Evolutionary conservation across 2,888 invertebrate species (phyloP).

Genomic region (Lissonota sp.): DNA sequence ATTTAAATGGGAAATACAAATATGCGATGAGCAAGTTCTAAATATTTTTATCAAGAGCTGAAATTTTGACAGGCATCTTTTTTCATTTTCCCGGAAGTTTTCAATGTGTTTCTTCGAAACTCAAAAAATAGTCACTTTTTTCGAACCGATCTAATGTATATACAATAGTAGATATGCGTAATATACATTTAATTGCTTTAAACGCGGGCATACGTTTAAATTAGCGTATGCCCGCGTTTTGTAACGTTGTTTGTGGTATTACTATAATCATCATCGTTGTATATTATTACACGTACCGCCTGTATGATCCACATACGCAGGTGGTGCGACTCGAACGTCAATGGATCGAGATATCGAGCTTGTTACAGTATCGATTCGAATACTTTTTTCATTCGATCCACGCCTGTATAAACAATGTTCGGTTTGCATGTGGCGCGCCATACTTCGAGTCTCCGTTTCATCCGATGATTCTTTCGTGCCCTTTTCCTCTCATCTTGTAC

Average conservation of each 20-base stretch:
- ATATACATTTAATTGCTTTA: background rate
- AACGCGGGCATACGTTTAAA: background rate
- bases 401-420: background rate
- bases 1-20: too few relatives aligned
- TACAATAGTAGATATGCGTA: background rate
- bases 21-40: too few relatives aligned
- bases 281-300: too few relatives aligned
- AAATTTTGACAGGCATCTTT: too few relatives aligned
- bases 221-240: conserved; percentile 8
- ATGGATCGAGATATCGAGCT: conserved; percentile 34
- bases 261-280: background rate
- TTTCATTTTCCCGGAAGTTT: too few relatives aligned
- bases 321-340: conserved; percentile 6
- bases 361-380: conserved; percentile 1
- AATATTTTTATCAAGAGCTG: too few relatives aligned
- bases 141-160: too few relatives aligned
- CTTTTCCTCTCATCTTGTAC: background rate
- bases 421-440: background rate
- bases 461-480: conserved; percentile 11
- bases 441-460: conserved; percentile 3
- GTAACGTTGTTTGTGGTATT: background rate
- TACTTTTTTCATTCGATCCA: conserved; percentile 5
- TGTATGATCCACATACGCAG: conserved; percentile 34
- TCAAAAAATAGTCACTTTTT: too few relatives aligned
- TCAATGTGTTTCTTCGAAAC: too few relatives aligned